Base-by-base conservation (phyloP, 2,113 vertebrate species). In the Ptilorrhoa leucosticta region DNA sequence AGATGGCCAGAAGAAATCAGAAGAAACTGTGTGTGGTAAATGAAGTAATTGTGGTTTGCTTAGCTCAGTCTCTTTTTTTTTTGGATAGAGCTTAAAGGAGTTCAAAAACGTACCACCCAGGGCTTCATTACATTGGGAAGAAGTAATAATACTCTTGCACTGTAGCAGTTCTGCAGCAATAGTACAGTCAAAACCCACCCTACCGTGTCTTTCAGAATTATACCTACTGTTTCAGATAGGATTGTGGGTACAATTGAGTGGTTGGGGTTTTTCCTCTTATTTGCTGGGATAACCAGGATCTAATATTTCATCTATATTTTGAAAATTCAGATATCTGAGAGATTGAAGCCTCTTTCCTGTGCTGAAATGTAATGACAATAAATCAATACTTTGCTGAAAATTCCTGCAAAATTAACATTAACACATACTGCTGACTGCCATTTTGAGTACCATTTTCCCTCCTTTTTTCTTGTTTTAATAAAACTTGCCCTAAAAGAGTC, bases 21-120 rank as follows among this genome's bases (percentile, higher is more conserved):
- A 89, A 54, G 53, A 92, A 95, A 82, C 33, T 71, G 39, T 71
- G 37, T 51, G 26, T 7, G 6, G 61, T 85, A 93, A 95, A 80
- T 87, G 58, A 92, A 85, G n/a, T 72, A 65, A 95, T 82, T 95
- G 73, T 28, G 31, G 61, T 84, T 69, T 91, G 27, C 24, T 93
- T 88, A 83, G 15, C 73, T 90, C 50, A 31, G 9, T 64, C n/a
- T 58, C 7, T 14, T 37, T 42, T 33, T 28, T 42, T 9, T 89
- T 88, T 83, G 83, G 4, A 83, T 30, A 68, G 45, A 82, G 39
- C 77, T 75, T 92, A 80, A 90, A 66, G 50, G 39, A 69, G 47
- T 65, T 96, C 39, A 94, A 83, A 92, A 77, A 24, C 44, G 84
- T 50, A 54, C 19, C 26, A 57, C 53, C 63, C 51, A 87, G 87